These are phyloP conservation scores for Ptilonorhynchus violaceus DNA, from an alignment of 2,113 vertebrate species.

Conservation along the genomic window DNA sequence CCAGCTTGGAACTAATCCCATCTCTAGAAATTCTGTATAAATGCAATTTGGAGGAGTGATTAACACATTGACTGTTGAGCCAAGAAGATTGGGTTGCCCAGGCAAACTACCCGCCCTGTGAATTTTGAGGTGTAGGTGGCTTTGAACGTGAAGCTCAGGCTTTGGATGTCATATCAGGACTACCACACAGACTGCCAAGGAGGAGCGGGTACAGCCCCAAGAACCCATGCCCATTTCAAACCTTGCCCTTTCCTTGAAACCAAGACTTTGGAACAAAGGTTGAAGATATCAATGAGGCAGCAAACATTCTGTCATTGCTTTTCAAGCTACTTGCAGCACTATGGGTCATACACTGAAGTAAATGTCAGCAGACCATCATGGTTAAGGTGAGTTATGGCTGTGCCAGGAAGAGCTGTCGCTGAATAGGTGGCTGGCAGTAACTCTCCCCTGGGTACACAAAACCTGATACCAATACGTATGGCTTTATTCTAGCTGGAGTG, in stretches of 20 bases:
- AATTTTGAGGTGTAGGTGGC: not conserved
- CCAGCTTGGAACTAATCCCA: not conserved
- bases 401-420: not conserved
- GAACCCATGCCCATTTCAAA: not conserved
- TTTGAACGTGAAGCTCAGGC: not conserved
- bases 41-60: not conserved
- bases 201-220: fast-evolving
- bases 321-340: not conserved
- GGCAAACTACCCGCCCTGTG: not conserved
- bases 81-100: not conserved
- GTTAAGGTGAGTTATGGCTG: not conserved
- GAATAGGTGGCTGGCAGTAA: not conserved
- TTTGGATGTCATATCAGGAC: not conserved
- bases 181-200: not conserved
- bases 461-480: not conserved
- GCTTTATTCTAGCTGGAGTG: not conserved
- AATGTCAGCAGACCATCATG: not conserved
- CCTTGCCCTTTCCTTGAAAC: not conserved
- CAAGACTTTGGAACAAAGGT: not conserved
- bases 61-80: not conserved
- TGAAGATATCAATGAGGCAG: not conserved
- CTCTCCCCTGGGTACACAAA: not conserved
- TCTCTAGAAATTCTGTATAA: not conserved
- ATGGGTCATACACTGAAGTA: not conserved
- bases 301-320: not conserved